phyloP scores from a whole-genome alignment of 2,113 vertebrate genomes.

The Baryphthengus martii region DNA sequence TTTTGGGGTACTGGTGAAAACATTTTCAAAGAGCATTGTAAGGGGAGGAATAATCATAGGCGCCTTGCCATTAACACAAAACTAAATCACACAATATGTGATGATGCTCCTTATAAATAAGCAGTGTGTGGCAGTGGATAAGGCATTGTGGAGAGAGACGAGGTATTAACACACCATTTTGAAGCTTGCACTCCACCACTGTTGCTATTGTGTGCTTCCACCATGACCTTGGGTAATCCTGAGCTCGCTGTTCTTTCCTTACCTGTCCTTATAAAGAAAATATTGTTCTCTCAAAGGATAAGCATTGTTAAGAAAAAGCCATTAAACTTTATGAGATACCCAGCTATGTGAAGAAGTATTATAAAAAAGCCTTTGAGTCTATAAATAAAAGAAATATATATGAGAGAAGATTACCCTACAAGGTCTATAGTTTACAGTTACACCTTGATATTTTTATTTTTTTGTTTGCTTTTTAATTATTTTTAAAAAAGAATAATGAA shows the following conservation, averaged over 20 bases:
- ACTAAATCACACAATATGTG: neutral
- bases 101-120: neutral
- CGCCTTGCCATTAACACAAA: neutral
- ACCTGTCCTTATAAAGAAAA: neutral
- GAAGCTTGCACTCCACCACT: neutral
- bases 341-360: neutral
- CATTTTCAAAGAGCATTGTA: neutral
- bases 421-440: neutral
- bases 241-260: neutral
- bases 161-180: neutral
- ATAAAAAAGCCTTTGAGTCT: neutral
- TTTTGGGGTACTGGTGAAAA: neutral
- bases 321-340: neutral
- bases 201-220: neutral
- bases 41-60: neutral
- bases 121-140: neutral
- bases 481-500: constrained; percentile 53
- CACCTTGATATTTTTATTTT: neutral
- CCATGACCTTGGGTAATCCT: neutral
- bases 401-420: neutral
- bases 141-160: neutral
- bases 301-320: neutral
- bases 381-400: neutral
- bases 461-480: constrained; percentile 52
- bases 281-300: constrained; percentile 4